Percentiles rank a stretch among this genome's conserved stretches.
These are phyloP conservation scores for Salminus brasiliensis DNA, from an alignment of 2,113 vertebrate species.

Conservation along the genomic window DNA sequence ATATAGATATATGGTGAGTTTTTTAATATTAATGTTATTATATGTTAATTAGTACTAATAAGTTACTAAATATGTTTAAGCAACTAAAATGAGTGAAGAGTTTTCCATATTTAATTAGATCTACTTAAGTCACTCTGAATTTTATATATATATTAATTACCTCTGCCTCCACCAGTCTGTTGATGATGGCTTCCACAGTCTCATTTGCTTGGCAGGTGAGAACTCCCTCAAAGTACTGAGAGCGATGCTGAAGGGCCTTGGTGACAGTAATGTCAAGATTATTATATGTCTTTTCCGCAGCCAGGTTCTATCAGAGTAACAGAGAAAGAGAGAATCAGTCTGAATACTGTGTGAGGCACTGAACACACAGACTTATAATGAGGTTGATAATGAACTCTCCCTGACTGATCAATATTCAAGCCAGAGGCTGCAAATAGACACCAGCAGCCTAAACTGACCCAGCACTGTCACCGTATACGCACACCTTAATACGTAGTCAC, in stretches of 20 bases:
- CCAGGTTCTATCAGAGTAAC: conserved; percentile 82
- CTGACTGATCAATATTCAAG: conserved; percentile 18
- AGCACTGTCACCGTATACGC: not conserved
- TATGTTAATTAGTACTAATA: no score
- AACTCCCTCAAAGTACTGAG: conserved; percentile 96
- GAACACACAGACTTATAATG: not conserved
- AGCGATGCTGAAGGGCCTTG: conserved; percentile 92
- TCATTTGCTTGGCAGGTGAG: conserved; percentile 91
- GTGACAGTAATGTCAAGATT: conserved; percentile 97
- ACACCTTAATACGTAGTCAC: not conserved
- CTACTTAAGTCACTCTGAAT: no score
- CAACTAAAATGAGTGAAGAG: no score
- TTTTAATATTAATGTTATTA: no score
- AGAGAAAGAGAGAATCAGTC: conserved; percentile 6
- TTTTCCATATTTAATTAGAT: no score
- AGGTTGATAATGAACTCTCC: not conserved
- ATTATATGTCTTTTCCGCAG: conserved; percentile 97
- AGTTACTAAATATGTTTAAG: no score
- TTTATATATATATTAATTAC: no score
- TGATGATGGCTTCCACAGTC: conserved; percentile 92
- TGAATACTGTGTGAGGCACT: not conserved
- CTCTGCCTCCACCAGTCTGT: conserved; percentile 94
- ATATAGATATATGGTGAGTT: no score
- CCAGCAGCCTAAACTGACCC: not conserved
- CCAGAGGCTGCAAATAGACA: conserved; percentile 17